Base-by-base conservation (phyloP, 2,888 invertebrate species). In the Nemotelus nigrinus region DNA sequence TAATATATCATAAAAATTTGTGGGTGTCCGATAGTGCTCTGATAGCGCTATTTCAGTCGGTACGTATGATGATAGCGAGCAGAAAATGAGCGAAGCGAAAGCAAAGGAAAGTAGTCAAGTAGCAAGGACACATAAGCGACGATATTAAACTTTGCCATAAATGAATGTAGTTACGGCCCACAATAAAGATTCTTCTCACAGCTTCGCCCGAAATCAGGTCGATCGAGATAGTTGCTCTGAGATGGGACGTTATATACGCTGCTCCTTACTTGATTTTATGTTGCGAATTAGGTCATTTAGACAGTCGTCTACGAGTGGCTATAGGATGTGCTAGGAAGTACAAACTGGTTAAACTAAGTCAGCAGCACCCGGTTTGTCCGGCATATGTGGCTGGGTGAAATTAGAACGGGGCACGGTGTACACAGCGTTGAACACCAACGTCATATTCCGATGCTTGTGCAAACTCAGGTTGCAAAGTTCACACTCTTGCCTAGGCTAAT, bases 271-370 rank as follows among this genome's bases (percentile, higher is more conserved):
- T 60, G 60, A 60, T 63, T 74, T 60, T 74, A 60, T 63, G 48
- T 44, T 39, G 10, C 25, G 60, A 74, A 74, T 74, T 74, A 43
- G 74, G 74, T 74, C 74, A 63, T 74, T 74, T 63, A 74, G 74
- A 63, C 74, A 74, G 63, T 74, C 60, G 50, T 39, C 74, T 63
- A 48, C 50, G 50, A 60, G 63, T 10, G 44, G 43, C n/a, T 53
- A 41, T 70, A 53, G 41, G 10, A 47, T 60, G 60, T 50, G n/a
- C 41, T 25, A 60, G 47, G 7, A 8, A 45, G 6, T 47, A 44
- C 8, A 48, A 60, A 48, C 10, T 41, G 39, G 48, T 47, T 45
- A 2, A 39, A 47, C 58, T 5, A 45, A 50, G 48, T 47, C 6
- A 48, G 47, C 47, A 74, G 39, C 39, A 63, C 25, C 63, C 60